Conservation (phyloP, 2,888 invertebrate genomes). For the Scaptodrosophila latifasciaeformis region DNA sequence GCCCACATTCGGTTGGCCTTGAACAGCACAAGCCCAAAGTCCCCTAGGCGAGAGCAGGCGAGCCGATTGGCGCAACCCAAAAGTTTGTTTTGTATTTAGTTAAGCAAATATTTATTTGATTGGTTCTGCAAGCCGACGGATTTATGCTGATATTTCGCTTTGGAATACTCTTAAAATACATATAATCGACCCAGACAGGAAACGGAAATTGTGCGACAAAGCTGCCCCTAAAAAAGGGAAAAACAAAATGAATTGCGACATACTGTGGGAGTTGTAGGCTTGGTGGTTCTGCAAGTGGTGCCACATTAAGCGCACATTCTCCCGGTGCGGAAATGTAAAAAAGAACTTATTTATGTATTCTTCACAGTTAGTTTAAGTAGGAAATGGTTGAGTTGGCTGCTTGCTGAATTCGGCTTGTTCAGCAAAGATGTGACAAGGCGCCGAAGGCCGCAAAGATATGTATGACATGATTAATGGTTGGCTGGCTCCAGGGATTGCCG, state of each 20-base stretch:
- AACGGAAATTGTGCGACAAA: constrained; percentile 57
- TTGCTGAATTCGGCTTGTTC: not conserved
- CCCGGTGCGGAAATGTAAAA: not conserved
- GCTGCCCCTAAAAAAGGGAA: too few relatives aligned
- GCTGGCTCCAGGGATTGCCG: too few relatives aligned
- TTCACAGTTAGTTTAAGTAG: not conserved
- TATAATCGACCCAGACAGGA: constrained; percentile 40
- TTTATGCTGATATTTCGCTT: constrained; percentile 34
- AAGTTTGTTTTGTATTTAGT: constrained; percentile 60
- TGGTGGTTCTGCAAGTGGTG: too few relatives aligned
- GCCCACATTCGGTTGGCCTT: constrained; percentile 29
- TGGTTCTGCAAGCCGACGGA: constrained; percentile 53
- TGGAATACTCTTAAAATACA: constrained; percentile 22
- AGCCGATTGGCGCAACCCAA: constrained; percentile 14
- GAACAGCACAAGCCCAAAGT: too few relatives aligned
- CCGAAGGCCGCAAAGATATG: not conserved
- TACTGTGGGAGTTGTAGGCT: too few relatives aligned
- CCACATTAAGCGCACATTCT: too few relatives aligned
- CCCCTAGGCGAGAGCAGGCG: constrained; percentile 6
- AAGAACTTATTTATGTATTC: not conserved
- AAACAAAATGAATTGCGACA: too few relatives aligned
- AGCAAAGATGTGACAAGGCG: not conserved
- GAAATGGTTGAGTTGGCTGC: constrained; percentile 20
- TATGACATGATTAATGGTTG: not conserved
- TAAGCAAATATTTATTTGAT: constrained; percentile 67